Evolutionary conservation across 2,113 vertebrate species (phyloP).

Genomic region (Asarcornis scutulata): DNA sequence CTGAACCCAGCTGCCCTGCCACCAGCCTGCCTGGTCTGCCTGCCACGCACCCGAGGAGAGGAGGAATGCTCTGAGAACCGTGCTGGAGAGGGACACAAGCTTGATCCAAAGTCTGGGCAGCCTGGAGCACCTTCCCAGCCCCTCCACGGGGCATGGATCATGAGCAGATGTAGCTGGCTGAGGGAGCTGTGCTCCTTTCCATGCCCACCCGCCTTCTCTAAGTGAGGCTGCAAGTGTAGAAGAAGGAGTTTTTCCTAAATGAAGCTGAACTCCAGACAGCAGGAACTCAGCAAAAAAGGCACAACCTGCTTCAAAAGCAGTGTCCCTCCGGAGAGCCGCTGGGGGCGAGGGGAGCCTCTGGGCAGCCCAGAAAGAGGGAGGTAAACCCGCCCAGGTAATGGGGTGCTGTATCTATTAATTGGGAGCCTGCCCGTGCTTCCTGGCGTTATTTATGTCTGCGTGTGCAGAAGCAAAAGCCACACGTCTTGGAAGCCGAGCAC

Average conservation of each 20-base stretch:
- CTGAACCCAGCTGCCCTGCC: neutral
- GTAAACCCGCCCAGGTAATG: neutral
- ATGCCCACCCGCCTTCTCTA: rapidly evolving
- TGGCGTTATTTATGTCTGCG: neutral
- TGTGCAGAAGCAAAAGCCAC: neutral
- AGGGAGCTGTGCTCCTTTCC: neutral
- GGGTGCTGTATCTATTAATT: neutral
- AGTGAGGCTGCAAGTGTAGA: neutral
- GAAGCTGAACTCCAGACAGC: neutral
- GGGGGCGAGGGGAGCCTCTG: neutral
- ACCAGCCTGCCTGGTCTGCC: neutral
- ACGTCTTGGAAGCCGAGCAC: neutral
- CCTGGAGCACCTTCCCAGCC: neutral
- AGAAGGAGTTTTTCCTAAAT: neutral
- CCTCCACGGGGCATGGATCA: neutral
- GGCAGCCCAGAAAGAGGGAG: neutral
- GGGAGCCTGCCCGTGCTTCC: neutral
- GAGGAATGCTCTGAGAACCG: neutral
- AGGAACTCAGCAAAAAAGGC: neutral
- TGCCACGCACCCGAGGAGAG: neutral
- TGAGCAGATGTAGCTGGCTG: neutral
- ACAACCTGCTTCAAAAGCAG: neutral
- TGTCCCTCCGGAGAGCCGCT: neutral
- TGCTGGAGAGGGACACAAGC: neutral
- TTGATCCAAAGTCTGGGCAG: neutral